Percentiles rank a stretch among this genome's conserved stretches.
These are phyloP conservation scores for Lycaon pictus DNA, from an alignment of 2,113 vertebrate genomes.

Conservation along the genomic window DNA sequence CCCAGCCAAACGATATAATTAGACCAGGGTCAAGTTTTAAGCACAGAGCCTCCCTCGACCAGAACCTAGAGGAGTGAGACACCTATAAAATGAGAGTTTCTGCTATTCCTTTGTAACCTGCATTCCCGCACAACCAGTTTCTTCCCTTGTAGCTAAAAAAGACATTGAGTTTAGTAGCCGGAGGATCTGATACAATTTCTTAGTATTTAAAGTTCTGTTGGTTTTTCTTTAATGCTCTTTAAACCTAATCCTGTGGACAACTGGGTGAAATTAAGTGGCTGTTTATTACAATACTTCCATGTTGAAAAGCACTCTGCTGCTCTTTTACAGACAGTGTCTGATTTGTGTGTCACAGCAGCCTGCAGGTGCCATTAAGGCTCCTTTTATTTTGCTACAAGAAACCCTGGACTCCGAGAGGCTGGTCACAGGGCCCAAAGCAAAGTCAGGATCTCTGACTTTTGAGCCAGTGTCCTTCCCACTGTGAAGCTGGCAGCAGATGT, in stretches of 20 bases:
- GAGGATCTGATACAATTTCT: background rate
- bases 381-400: conserved; percentile 4
- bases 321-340: background rate
- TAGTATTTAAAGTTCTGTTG: background rate
- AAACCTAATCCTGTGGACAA: background rate
- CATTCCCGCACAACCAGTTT: background rate
- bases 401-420: background rate
- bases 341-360: background rate
- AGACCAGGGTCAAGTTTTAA: conserved; percentile 67
- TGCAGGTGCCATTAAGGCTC: background rate
- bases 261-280: background rate
- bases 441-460: background rate
- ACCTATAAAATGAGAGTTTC: background rate
- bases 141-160: background rate
- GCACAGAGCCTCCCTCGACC: background rate
- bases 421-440: background rate
- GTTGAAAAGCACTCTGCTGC: background rate
- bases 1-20: conserved; percentile 65
- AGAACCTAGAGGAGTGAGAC: background rate
- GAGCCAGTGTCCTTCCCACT: background rate
- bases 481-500: background rate
- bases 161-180: background rate
- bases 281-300: background rate
- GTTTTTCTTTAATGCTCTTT: background rate
- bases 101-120: background rate